phyloP scores from a whole-genome alignment of 2,797 vertebrate genomes.

The Pseudopleuronectes americanus region DNA sequence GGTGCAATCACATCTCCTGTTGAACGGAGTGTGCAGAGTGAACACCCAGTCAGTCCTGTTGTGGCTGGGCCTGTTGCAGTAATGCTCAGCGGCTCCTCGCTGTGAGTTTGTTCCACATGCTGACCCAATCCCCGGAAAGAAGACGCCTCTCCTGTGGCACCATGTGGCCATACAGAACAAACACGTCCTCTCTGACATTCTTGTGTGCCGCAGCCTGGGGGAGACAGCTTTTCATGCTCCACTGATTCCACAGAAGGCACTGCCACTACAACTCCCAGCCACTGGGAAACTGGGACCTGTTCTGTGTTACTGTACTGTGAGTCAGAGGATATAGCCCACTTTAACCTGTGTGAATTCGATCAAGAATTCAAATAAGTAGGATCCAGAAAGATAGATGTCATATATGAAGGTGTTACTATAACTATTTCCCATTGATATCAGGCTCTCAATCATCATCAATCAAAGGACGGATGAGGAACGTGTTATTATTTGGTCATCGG shows the following conservation, averaged over 20 bases:
- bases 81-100: constrained; percentile 33
- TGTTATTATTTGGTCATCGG: too few species aligned
- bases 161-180: constrained; percentile 62
- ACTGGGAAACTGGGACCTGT: constrained; percentile 47
- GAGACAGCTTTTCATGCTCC: constrained; percentile 75
- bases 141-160: constrained; percentile 65
- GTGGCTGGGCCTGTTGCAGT: constrained; percentile 32
- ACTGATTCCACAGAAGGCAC: constrained; percentile 65
- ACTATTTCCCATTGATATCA: background rate
- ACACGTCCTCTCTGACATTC: constrained; percentile 62
- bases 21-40: constrained; percentile 44
- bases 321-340: constrained; percentile 21
- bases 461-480: too few species aligned
- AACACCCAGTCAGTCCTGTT: constrained; percentile 24
- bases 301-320: constrained; percentile 37
- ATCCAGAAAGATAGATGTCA: background rate
- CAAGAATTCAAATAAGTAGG: background rate
- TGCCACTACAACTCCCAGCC: constrained; percentile 49
- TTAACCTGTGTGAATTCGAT: constrained; percentile 22
- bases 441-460: background rate
- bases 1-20: constrained; percentile 49
- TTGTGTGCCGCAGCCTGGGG: constrained; percentile 58
- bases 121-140: constrained; percentile 58
- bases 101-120: constrained; percentile 61
- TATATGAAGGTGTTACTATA: background rate